Evolutionary conservation across 2,888 invertebrate genomes (phyloP).

Genomic region (Harmothoe impar): DNA sequence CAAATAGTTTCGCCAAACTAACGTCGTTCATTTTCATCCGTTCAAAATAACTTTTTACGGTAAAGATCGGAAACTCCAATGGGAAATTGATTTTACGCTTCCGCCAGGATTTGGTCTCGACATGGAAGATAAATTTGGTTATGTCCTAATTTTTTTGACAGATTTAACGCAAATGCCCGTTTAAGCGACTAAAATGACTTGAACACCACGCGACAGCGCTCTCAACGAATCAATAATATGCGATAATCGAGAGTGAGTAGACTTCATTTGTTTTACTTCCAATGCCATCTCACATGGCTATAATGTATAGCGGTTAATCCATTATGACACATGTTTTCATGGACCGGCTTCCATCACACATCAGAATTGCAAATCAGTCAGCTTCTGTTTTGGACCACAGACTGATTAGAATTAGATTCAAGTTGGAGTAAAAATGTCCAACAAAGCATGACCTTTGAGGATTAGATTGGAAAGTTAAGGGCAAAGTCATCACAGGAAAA

Average conservation of each 20-base stretch:
- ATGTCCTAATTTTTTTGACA: neutral
- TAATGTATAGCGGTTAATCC: neutral
- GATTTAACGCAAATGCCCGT: conserved; percentile 14
- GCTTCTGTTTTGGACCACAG: neutral
- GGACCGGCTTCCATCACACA: neutral
- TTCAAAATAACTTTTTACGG: neutral
- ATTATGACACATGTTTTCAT: neutral
- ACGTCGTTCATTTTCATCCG: conserved; percentile 27
- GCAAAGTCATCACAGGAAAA: too few relatives aligned
- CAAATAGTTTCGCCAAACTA: conserved; percentile 31
- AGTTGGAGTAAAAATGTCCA: too few relatives aligned
- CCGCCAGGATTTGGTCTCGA: conserved; percentile 9
- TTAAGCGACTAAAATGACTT: neutral
- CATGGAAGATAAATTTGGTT: conserved; percentile 42
- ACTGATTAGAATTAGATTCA: neutral
- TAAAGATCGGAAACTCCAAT: conserved; percentile 34
- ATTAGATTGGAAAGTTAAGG: too few relatives aligned
- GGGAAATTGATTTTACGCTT: conserved; percentile 42
- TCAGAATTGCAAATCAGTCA: neutral
- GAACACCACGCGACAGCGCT: neutral
- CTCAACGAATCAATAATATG: conserved; percentile 5
- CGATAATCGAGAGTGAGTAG: conserved; percentile 3
- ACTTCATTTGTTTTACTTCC: neutral
- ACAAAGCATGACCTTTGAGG: too few relatives aligned
- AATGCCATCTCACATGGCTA: neutral